Evolutionary conservation across 2,113 vertebrate genomes (phyloP).

Genomic region (Lycaon pictus): DNA sequence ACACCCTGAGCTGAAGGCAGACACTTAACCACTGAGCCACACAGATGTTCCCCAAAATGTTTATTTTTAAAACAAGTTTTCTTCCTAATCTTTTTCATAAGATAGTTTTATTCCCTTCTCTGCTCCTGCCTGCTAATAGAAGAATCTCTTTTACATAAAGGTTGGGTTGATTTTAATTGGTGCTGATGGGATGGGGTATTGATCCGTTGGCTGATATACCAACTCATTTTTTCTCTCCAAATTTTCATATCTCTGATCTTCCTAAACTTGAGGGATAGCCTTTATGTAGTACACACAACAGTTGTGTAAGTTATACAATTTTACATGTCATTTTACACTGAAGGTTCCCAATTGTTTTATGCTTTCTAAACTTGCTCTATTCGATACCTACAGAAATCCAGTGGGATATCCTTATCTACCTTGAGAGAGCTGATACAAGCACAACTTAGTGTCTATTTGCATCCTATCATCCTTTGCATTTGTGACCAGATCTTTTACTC

Average conservation of each 20-base stretch:
- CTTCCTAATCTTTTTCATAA: background rate
- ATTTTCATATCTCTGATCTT: background rate
- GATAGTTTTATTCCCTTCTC: background rate
- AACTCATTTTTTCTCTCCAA: background rate
- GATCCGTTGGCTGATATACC: background rate
- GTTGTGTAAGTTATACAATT: background rate
- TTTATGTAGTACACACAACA: background rate
- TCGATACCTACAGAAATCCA: background rate
- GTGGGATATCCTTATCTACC: background rate
- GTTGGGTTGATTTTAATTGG: background rate
- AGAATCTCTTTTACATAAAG: background rate
- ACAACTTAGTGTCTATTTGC: background rate
- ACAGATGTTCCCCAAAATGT: background rate
- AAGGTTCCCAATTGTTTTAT: background rate
- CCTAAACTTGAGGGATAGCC: background rate
- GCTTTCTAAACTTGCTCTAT: background rate
- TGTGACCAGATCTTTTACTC: background rate
- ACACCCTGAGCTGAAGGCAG: too few species aligned
- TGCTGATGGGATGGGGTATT: background rate
- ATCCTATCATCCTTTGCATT: background rate
- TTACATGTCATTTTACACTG: background rate
- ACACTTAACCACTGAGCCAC: too few species aligned
- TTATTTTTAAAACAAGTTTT: conserved; percentile 24
- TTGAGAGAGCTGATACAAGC: background rate
- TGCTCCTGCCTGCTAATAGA: background rate